Evolutionary conservation across 2,797 vertebrate species (phyloP).

Genomic region (Myotis findleyi): DNA sequence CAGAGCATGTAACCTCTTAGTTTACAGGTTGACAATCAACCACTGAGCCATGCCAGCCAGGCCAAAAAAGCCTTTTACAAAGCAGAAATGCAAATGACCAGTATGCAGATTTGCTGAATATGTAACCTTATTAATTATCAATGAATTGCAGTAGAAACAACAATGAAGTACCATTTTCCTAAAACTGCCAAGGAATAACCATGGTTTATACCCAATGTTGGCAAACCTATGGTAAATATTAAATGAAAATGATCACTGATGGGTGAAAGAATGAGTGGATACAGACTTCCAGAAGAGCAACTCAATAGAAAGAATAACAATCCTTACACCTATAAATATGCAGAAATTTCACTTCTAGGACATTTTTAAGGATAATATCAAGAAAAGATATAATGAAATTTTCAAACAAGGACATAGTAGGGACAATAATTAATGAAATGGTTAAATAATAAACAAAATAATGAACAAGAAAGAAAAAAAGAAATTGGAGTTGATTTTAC

Average conservation of each 20-base stretch:
- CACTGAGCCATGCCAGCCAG: too few relatives aligned
- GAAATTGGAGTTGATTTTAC: neutral
- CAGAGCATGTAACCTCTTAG: too few relatives aligned
- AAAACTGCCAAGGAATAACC: neutral
- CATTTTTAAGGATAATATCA: neutral
- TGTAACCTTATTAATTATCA: neutral
- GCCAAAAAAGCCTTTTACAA: neutral
- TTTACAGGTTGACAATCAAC: too few relatives aligned
- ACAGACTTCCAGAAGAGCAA: neutral
- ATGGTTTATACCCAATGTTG: neutral
- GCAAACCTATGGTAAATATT: neutral
- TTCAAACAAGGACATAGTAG: neutral
- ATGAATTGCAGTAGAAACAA: neutral
- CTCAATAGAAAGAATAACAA: neutral
- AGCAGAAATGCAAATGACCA: neutral
- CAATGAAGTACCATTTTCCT: neutral
- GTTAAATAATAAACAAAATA: neutral
- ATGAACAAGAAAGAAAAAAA: neutral
- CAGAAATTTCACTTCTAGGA: neutral
- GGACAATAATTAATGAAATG: neutral
- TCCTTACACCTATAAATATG: neutral
- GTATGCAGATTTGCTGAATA: neutral
- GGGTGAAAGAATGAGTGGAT: neutral
- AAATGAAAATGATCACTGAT: neutral
- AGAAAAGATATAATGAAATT: neutral